A percentile compares a stretch with the other conserved stretches of the same genome.
Evolutionary conservation across 2,888 invertebrate species (phyloP).

Genomic region (Drosophila acutilabella): DNA sequence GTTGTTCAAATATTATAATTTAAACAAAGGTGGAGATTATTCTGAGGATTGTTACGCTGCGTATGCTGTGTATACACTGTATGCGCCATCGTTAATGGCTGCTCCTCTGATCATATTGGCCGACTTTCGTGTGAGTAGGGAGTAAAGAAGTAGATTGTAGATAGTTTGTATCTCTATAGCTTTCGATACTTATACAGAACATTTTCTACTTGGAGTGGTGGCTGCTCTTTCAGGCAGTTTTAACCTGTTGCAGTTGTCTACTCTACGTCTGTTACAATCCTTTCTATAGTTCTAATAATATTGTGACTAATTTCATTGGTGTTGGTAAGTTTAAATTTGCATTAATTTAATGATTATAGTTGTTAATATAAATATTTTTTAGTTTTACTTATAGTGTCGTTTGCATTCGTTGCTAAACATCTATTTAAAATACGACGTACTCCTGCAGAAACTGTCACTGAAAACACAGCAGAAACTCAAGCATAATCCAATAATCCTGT

Average conservation of each 20-base stretch:
- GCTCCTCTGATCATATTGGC: slow-evolving; percentile 24
- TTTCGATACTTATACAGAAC: slow-evolving; percentile 11
- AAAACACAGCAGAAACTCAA: background rate
- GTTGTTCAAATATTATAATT: too few species aligned
- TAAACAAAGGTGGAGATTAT: slow-evolving; percentile 5
- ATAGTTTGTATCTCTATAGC: background rate
- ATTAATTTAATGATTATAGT: background rate
- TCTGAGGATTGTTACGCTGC: slow-evolving; percentile 14
- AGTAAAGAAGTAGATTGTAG: slow-evolving; percentile 1
- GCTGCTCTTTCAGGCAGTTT: slow-evolving; percentile 24
- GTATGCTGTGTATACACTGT: slow-evolving; percentile 11
- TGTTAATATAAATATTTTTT: background rate
- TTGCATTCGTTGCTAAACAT: slow-evolving; percentile 20
- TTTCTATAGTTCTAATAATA: slow-evolving; percentile 10
- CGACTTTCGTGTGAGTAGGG: slow-evolving; percentile 24
- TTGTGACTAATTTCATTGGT: background rate
- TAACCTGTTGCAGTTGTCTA: slow-evolving; percentile 18
- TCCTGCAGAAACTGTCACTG: background rate
- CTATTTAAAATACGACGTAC: background rate
- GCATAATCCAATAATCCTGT: background rate
- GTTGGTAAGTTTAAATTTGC: slow-evolving; percentile 15
- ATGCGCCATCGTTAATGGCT: slow-evolving; percentile 22
- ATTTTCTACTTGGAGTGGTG: slow-evolving; percentile 40
- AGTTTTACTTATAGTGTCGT: slow-evolving; percentile 16
- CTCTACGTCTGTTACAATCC: slow-evolving; percentile 27